phyloP scores from a whole-genome alignment of 2,888 invertebrate species.

The Nephrotoma guestfalica region DNA sequence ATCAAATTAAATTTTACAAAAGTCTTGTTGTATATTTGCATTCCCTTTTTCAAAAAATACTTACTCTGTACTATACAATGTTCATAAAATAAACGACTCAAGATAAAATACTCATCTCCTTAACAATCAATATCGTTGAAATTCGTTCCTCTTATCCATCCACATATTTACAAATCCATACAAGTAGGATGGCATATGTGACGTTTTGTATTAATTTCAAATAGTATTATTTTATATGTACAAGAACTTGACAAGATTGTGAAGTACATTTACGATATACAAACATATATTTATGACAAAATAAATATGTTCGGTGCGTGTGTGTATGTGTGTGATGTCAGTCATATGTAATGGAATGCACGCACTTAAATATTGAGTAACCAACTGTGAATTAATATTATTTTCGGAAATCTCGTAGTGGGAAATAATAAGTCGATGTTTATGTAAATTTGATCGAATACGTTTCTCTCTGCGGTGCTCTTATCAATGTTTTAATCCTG shows the following conservation, averaged over 20 bases:
- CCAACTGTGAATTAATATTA: background rate
- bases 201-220: background rate
- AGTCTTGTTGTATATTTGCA: background rate
- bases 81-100: background rate
- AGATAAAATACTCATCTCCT: background rate
- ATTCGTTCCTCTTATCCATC: background rate
- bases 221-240: background rate
- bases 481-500: too few relatives aligned
- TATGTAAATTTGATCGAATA: too few relatives aligned
- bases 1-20: background rate
- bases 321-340: background rate
- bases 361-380: background rate
- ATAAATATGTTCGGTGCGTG: background rate
- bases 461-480: too few relatives aligned
- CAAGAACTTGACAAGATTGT: too few relatives aligned
- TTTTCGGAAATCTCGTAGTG: background rate
- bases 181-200: background rate
- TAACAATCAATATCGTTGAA: background rate
- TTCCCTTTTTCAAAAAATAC: background rate
- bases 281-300: background rate
- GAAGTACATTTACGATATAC: background rate
- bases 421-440: background rate
- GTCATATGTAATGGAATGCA: background rate
- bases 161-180: background rate
- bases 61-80: background rate